Evolutionary conservation across 30 jellyfish, hydroid and myxozoan genomes (phyloP).

Genomic region (Catostylus mosaicus): DNA sequence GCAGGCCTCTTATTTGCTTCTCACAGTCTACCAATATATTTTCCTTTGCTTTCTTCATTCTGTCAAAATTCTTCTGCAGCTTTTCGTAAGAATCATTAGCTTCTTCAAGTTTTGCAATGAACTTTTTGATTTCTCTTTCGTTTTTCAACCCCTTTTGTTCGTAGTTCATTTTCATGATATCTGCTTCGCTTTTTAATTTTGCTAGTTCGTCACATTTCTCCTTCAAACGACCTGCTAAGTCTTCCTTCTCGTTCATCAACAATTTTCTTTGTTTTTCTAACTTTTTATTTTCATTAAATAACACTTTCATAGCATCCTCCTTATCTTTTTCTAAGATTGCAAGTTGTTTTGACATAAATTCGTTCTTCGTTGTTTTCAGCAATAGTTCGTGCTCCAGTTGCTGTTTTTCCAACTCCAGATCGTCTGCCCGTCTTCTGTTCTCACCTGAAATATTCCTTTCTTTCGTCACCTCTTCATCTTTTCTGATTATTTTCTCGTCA

Average conservation of each 20-base stretch:
- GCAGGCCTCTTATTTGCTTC: slow-evolving; percentile 8
- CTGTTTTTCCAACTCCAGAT: slow-evolving; percentile 14
- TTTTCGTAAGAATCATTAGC: slow-evolving; percentile 16
- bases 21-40: slow-evolving; percentile 22
- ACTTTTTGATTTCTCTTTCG: slow-evolving; percentile 4
- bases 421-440: background rate
- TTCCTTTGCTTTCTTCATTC: slow-evolving; percentile 47
- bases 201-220: background rate
- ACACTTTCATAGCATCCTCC: background rate
- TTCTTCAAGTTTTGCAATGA: slow-evolving; percentile 4
- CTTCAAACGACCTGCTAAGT: background rate
- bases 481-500: background rate
- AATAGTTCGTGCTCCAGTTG: slow-evolving; percentile 12
- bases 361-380: slow-evolving; percentile 3
- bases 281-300: background rate
- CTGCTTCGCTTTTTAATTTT: background rate
- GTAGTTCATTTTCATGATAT: slow-evolving; percentile 3
- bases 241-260: slow-evolving; percentile 10
- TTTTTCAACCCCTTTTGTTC: background rate
- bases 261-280: background rate
- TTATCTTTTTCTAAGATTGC: background rate
- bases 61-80: slow-evolving; percentile 40
- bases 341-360: background rate
- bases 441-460: background rate
- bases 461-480: slow-evolving; percentile 6